Base-by-base conservation (phyloP, 2,113 vertebrate species). In the Myodes glareolus region DNA sequence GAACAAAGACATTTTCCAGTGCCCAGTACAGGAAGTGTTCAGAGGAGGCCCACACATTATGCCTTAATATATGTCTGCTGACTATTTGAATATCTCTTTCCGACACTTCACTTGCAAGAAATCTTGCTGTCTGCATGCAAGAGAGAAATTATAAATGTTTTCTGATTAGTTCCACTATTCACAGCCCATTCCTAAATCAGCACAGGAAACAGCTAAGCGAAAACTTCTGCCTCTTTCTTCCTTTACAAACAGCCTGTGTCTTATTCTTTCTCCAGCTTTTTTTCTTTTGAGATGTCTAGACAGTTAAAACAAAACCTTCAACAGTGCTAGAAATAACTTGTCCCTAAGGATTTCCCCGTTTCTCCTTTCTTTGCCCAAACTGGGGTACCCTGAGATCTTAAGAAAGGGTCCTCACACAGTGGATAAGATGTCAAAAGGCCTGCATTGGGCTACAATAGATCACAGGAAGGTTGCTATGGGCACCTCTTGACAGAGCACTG, bases 191-290 rank as follows among this genome's bases (percentile, higher is more conserved):
- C 87, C 96, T 96, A 92, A 97, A 97, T 97, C 96, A 96, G 97
- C 94, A 96, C 94, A 97, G 96, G 96, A 97, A 97, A 95, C 93
- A 94, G 95, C 95, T 81, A 97, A 94, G 94, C 95, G 52, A 88
- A 96, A 98, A 96, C 96, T 96, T 97, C 96, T 96, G 86, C 65
- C 82, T 95, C 96, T 95, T 95, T 97, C 91, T 94, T 96, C 78
- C 95, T 93, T 88, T 42, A 88, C 91, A 96, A 93, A 93, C 95
- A 96, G 96, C 89, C 87, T 85, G n/a, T 52, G 89, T 92, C 94
- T 81, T 78, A 89, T 1, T 78, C 92, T 81, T 85, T 90, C 84
- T 96, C 87, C 23, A 84, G 92, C 58, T 42, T 76, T 80, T 65
- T 90, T 88, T 93, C 94, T 92, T 95, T 88, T 96, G 94, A 89